Evolutionary conservation across 2,797 vertebrate genomes (phyloP), one percentile per base, ranked within the genome.

Genomic region (Coregonus ussuriensis): DNA sequence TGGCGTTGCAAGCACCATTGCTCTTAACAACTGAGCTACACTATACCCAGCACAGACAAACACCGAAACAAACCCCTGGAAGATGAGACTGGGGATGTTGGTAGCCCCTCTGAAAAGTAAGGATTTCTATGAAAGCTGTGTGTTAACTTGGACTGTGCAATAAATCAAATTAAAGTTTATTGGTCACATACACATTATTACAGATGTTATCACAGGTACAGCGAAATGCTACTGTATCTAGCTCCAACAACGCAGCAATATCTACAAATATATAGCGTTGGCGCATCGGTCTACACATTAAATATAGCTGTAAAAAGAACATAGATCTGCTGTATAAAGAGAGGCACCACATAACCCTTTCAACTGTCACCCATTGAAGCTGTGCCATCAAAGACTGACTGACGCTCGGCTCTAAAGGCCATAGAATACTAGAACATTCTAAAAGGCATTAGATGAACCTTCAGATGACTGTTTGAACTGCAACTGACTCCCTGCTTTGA

Each of bases 331-430:
- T 7, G 59, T n/a, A 62, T 21, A 25, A 21, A 62, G 33, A 25
- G 72, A 63, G 29, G 72, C 77, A 80, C 67, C 77, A 35, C 35
- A 71, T 53, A 68, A 3, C n/a, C 85, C 85, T 86, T 90, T 92
- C 37, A 80, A 87, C 74, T 81, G 63, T 65, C 33, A 72, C 29
- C 29, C 74, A 88, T 69, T 84, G 85, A 88, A 83, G 85, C 82
- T n/a, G 29, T 3, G 71, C 82, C 84, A 90, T 93, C 80, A 93
- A 91, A 91, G 86, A 79, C 11, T 70, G 56, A 59, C 69, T 6
- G 3, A 80, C 73, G 54, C 77, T 59, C 56, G 7, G 18, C 72
- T 87, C 79, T 72, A 82, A 89, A 92, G 85, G 88, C 84, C 86
- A 78, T 29, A 74, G 71, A 74, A 35, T 0, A 56, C 63, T 79